These are phyloP conservation scores for Melanerpes formicivorus DNA, from an alignment of 2,113 vertebrate genomes.

Conservation along the genomic window DNA sequence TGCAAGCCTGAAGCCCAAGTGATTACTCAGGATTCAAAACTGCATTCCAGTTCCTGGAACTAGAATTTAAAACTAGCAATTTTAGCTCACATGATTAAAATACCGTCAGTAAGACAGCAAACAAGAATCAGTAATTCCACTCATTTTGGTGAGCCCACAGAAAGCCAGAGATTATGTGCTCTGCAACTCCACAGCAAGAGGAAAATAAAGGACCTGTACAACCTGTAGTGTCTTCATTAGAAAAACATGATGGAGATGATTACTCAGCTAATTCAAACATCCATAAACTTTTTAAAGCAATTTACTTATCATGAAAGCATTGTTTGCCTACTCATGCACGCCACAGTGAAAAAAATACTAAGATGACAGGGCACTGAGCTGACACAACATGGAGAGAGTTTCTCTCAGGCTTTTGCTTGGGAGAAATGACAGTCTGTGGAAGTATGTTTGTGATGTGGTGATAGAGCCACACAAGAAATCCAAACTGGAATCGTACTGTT, in stretches of 20 bases:
- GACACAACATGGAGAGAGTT: neutral
- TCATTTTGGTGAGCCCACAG: neutral
- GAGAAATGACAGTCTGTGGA: neutral
- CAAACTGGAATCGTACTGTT: neutral
- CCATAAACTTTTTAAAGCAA: constrained; percentile 2
- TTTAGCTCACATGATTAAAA: neutral
- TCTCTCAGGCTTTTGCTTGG: neutral
- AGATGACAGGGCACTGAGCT: neutral
- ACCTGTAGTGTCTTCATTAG: neutral
- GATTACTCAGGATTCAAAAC: neutral
- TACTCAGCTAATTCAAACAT: neutral
- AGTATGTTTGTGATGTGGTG: neutral
- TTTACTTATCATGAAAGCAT: neutral
- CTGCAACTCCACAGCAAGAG: neutral
- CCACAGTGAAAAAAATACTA: neutral
- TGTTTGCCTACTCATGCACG: neutral
- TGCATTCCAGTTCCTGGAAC: neutral
- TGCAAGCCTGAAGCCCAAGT: neutral
- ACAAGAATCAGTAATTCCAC: neutral
- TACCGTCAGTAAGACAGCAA: neutral
- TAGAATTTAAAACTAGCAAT: neutral
- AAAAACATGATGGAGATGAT: neutral
- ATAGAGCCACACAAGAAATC: neutral
- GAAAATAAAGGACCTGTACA: neutral
- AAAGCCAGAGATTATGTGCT: neutral